Percentiles rank a stretch among this genome's conserved stretches.
Conservation (phyloP, 2,888 invertebrate species). For the Nomada fucata region DNA sequence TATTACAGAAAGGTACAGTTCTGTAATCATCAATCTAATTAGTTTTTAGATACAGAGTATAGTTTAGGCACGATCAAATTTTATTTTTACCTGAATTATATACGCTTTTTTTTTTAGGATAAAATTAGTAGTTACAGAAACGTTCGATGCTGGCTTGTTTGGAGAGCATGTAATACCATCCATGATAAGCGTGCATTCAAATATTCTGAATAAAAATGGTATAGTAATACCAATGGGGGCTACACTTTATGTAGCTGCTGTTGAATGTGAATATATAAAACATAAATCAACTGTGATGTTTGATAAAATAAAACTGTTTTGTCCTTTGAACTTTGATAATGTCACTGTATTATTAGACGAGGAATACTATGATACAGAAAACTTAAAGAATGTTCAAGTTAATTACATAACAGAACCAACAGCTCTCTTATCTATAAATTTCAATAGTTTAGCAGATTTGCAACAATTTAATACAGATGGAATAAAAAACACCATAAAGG, state of each 20-base stretch:
- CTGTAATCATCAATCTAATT: conserved; percentile 2
- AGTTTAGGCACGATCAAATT: not conserved
- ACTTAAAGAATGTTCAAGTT: conserved; percentile 86
- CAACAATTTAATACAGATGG: conserved; percentile 78
- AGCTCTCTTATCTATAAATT: conserved; percentile 87
- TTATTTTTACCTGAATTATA: not conserved
- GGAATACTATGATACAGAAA: conserved; percentile 90
- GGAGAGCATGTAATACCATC: conserved; percentile 90
- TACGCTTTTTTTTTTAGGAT: conserved; percentile 77
- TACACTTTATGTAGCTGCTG: conserved; percentile 88
- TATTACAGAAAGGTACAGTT: conserved; percentile 85
- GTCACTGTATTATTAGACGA: conserved; percentile 80
- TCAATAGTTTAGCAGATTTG: conserved; percentile 86
- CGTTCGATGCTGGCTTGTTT: conserved; percentile 92
- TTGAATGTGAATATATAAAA: conserved; percentile 85
- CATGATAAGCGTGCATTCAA: conserved; percentile 89
- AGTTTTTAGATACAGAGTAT: not conserved
- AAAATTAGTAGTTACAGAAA: conserved; percentile 90
- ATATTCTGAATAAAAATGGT: conserved; percentile 84
- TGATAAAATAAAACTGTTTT: conserved; percentile 52
- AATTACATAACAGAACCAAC: conserved; percentile 87
- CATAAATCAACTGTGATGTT: conserved; percentile 70
- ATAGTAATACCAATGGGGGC: conserved; percentile 87
- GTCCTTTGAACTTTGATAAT: conserved; percentile 77
- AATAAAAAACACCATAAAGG: conserved; percentile 81